Percentiles rank a stretch among this genome's conserved stretches.
These are phyloP conservation scores for Elephantulus edwardii DNA, from an alignment of 2,113 vertebrate species.

Conservation along the genomic window DNA sequence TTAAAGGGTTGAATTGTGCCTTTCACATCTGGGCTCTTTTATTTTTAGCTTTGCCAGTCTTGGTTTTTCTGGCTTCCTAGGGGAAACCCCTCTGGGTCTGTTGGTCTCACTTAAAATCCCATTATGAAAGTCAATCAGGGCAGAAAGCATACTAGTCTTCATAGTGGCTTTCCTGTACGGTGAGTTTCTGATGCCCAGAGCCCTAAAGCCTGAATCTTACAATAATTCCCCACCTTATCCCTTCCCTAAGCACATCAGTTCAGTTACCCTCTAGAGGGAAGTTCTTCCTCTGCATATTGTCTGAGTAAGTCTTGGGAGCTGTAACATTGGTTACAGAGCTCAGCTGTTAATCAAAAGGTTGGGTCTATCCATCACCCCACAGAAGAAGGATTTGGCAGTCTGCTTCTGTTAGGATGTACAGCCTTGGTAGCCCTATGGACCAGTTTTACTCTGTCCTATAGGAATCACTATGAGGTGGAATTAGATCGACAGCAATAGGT, in stretches of 20 bases:
- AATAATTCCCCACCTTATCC: not conserved
- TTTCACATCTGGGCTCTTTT: not conserved
- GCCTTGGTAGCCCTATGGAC: too few relatives aligned
- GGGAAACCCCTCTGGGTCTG: conserved; percentile 16
- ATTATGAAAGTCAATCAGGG: not conserved
- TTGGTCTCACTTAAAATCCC: not conserved
- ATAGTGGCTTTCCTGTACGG: not conserved
- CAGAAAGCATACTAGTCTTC: not conserved
- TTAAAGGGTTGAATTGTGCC: not conserved
- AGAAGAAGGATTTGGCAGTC: too few relatives aligned
- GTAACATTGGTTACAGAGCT: too few relatives aligned
- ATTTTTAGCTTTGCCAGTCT: conserved; percentile 59
- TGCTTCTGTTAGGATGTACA: too few relatives aligned
- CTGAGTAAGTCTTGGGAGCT: not conserved
- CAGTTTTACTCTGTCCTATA: too few relatives aligned
- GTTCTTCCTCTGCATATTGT: not conserved
- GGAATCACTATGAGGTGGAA: too few relatives aligned
- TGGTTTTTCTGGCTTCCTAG: not conserved
- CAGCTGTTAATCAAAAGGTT: too few relatives aligned
- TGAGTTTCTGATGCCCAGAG: not conserved
- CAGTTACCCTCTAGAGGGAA: not conserved
- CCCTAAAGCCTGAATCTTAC: not conserved
- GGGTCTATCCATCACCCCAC: too few relatives aligned
- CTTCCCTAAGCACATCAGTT: not conserved
- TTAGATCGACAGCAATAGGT: too few relatives aligned